These are phyloP conservation scores for Mercenaria mercenaria DNA, from an alignment of 1,140 invertebrate species.

Conservation along the genomic window DNA sequence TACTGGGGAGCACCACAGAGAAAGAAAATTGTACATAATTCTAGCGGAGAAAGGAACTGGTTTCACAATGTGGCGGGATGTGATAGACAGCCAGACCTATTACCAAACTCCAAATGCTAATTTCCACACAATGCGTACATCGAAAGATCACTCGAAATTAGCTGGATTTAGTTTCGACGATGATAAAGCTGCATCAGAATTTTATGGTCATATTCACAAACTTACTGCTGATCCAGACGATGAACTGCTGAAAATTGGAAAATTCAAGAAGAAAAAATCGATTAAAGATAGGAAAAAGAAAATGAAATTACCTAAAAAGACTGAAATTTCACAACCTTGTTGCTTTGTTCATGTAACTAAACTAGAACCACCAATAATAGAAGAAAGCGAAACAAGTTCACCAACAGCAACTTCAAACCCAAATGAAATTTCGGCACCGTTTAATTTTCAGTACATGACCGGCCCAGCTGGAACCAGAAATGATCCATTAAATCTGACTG, in stretches of 20 bases:
- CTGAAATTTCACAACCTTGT: constrained; percentile 94
- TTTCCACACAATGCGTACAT: constrained; percentile 94
- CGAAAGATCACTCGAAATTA: constrained; percentile 88
- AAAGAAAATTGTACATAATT: constrained; percentile 91
- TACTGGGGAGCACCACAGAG: constrained; percentile 89
- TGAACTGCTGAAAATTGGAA: constrained; percentile 90
- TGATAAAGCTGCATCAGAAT: constrained; percentile 90
- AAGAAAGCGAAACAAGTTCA: neutral
- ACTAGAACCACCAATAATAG: constrained; percentile 88
- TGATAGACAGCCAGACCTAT: constrained; percentile 90
- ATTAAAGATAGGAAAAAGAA: constrained; percentile 84
- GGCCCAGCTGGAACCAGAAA: neutral
- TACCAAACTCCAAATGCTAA: constrained; percentile 89
- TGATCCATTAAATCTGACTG: constrained; percentile 46
- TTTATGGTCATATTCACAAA: constrained; percentile 89
- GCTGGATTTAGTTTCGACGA: constrained; percentile 93
- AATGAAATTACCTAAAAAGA: constrained; percentile 90
- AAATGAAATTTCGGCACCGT: constrained; percentile 58
- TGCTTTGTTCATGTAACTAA: constrained; percentile 95
- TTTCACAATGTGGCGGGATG: constrained; percentile 94
- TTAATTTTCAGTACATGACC: constrained; percentile 58
- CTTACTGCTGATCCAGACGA: constrained; percentile 93
- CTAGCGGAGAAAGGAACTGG: constrained; percentile 94
- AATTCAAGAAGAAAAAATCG: constrained; percentile 86
- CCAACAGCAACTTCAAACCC: neutral